Evolutionary conservation across 2,888 invertebrate species (phyloP).

Genomic region (Scrobipalpa atriplicella): DNA sequence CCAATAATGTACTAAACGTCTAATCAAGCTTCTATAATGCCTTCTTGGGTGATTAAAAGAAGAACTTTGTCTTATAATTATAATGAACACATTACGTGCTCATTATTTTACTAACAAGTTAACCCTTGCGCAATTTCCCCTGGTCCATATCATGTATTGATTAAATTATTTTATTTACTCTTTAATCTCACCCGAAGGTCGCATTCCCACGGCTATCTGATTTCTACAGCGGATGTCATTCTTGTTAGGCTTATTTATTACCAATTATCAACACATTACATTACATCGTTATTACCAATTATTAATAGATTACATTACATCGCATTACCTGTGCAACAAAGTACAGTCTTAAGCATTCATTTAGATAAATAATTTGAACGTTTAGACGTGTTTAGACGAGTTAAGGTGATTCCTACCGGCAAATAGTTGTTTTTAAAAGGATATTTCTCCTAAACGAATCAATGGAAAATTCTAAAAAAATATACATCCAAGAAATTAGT

Average conservation of each 20-base stretch:
- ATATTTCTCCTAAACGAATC: no score
- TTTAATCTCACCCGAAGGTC: slow-evolving; percentile 42
- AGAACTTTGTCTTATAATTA: background rate
- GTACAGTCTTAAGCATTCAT: background rate
- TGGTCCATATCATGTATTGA: slow-evolving; percentile 23
- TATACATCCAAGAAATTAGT: no score
- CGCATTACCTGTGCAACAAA: background rate
- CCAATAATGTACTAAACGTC: background rate
- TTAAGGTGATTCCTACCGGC: no score
- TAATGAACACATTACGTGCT: background rate
- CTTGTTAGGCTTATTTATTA: slow-evolving; percentile 4
- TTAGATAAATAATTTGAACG: background rate
- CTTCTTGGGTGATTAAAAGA: no score
- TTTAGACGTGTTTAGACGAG: no score
- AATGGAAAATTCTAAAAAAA: no score
- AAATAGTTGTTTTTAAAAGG: no score
- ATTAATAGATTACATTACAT: background rate
- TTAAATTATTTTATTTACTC: slow-evolving; percentile 33
- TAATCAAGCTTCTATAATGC: background rate
- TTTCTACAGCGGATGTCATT: slow-evolving; percentile 44
- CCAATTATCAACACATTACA: background rate
- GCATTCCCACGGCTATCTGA: slow-evolving; percentile 42
- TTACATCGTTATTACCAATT: background rate
- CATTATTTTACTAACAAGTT: background rate
- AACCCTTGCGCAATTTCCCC: slow-evolving; percentile 40